Base-by-base conservation (phyloP, 30 jellyfish, hydroid and myxozoan species). In the Aurelia coerulea region DNA sequence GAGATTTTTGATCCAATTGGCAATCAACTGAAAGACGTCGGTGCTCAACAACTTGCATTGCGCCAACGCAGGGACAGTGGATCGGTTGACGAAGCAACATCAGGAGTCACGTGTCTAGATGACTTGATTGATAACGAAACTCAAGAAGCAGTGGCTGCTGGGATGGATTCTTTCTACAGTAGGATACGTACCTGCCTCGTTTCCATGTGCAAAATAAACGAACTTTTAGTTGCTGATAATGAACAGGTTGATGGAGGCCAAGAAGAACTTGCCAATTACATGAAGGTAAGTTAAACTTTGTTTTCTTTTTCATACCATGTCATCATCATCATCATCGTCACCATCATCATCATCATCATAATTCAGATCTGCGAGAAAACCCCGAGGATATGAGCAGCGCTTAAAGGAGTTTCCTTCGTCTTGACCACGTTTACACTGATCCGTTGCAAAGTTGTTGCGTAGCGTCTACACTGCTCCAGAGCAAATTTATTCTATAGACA, bases 71-170 rank as follows among this genome's bases (percentile, higher is more conserved):
- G 90, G 62, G 89, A 79, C 74, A 88, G 96, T 46, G 96, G 96
- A 2, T 50, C 83, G 23, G 79, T 76, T 17, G 96, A 88, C 32
- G 96, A 88, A 34, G 19, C 73, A 8, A 59, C 79, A 15, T 78
- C 79, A 19, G 88, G 83, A 34, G 79, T 63, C 53, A 73, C 82
- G 56, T 75, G 84, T 35, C 49, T 88, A 41, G 89, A 79, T 12
- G 96, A 88, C 52, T 50, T 77, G 69, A 62, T 89, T 62, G 92
- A 80, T 60, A 73, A 35, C 51, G 90, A 80, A 65, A 56, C 97
- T 42, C 89, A 90, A 18, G 97, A 90, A 33, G 93, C 89, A 58
- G 79, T 81, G 81, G 94, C 93, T 79, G 89, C 92, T 52, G 96
- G 96, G 80, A 78, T 94, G 91, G 96, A 94, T 46, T 90, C 85